Base-by-base conservation (phyloP, 2,888 invertebrate species). In the Ichneumoninae sp. region DNA sequence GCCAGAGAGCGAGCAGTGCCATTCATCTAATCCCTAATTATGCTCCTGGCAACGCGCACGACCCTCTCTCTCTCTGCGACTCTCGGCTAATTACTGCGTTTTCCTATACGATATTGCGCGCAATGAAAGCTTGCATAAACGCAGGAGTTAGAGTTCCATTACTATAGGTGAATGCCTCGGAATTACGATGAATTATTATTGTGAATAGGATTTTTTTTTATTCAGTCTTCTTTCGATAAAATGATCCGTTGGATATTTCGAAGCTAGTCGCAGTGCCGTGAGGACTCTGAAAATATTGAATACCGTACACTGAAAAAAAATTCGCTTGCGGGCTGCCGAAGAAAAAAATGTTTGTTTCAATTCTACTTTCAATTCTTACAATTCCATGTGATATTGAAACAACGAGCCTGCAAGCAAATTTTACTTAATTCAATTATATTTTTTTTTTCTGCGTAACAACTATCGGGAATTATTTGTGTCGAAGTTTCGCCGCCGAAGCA, bases 21-120 rank as follows among this genome's bases (percentile, higher is more conserved):
- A 90, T 90, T 89, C 90, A 89, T 89, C 91, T 89, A 89, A 91
- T 90, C 91, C 90, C 87, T 89, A 91, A 91, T 91, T 91, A 91
- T 91, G 86, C 88, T 86, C 85, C 87, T 86, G 89, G 89, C 89
- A 87, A 88, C 86, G 81, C 84, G 68, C 80, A 36, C 62, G 33
- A 47, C 13, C 26, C 54, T 16, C 52, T 26, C 62, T 50, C 79
- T 54, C 82, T 52, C 68, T 79, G 54, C 57, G 62, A 50, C 83
- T 66, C 78, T 40, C 44, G 54, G 77, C 81, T 82, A 84, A 84
- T 84, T 84, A 84, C 79, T 75, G 60, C 82, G 68, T 68, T 82
- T 82, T 84, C 82, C 84, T 70, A 65, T 47, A 66, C 33, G n/a
- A 33, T 65, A 57, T 52, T 52, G 36, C 69, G 62, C 60, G 33